Evolutionary conservation across 1,140 invertebrate genomes (phyloP), one percentile per base, ranked within the genome.

Genomic region (Kradibia gibbosae): DNA sequence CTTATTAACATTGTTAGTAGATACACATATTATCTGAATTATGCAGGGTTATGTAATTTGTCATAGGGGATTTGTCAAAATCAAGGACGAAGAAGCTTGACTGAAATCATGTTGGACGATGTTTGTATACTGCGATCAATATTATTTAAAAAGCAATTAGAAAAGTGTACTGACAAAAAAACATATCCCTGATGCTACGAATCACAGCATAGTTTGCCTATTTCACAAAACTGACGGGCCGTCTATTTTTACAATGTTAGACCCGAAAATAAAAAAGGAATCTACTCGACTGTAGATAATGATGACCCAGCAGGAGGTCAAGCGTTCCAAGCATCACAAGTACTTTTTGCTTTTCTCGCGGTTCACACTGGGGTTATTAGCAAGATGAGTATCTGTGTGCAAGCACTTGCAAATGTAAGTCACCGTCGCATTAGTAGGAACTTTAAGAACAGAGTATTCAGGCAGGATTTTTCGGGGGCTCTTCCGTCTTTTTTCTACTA

Each of bases 301-400:
- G 60, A 65, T 36, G 13, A 34, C 60, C 60, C 60, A 65, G 60
- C 60, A 8, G 60, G 60, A 36, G 60, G 60, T 65, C 60, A 65
- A 28, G 60, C 60, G 60, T 17, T 65, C 31, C 13, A 11, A 65
- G 60, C 60, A 65, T 36, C 60, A 28, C 13, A 15, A 62, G 60
- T 34, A 36, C n/a, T 65, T 65, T 34, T 65, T 65, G 60, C 60
- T 65, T 34, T 15, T 65, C 13, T 20, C 31, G 60, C 31, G 31
- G 60, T 65, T 65, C 60, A 28, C 28, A 53, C 28, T 73, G 25
- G 48, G 10, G 28, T 53, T 31, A 53, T 48, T 48, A 2, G 11
- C 13, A 45, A 45, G 70, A n/a, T n/a, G n/a, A 4, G n/a, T 25
- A 60, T 25, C 5, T 34, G 60, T 17, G 60, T 34, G 15, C 11